Evolutionary conservation across 2,797 vertebrate genomes (phyloP).

Genomic region (Taeniopygia guttata): DNA sequence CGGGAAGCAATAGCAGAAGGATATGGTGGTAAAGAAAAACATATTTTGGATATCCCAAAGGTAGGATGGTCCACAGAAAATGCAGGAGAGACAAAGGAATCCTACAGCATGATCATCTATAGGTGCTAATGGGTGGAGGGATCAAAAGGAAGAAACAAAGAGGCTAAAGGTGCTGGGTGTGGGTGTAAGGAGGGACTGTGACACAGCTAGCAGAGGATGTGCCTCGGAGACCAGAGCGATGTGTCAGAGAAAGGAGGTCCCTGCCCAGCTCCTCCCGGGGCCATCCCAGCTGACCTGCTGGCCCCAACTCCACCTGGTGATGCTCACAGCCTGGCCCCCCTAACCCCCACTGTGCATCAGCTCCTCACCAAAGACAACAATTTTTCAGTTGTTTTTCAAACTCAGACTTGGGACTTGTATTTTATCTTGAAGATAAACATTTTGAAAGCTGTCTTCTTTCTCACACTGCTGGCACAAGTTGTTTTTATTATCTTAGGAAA

Average conservation of each 20-base stretch:
- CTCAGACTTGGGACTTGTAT: neutral
- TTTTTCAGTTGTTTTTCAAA: constrained; percentile 11
- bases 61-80: neutral
- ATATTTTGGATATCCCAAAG: rapidly evolving
- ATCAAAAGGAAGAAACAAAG: neutral
- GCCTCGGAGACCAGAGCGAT: neutral
- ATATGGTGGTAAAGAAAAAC: neutral
- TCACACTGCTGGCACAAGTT: constrained; percentile 5
- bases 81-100: neutral
- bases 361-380: neutral
- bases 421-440: constrained; percentile 38
- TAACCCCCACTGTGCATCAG: rapidly evolving
- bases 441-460: constrained; percentile 45
- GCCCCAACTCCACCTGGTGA: neutral
- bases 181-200: neutral
- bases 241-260: neutral
- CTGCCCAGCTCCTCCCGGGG: neutral
- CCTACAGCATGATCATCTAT: neutral
- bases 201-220: neutral
- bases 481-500: constrained; percentile 56
- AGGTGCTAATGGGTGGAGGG: neutral
- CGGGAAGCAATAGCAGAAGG: neutral
- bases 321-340: neutral
- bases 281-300: neutral
- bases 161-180: neutral